Percentiles rank a stretch among this genome's conserved stretches.
These are phyloP conservation scores for Leptinotarsa undecemlineata DNA, from an alignment of 1,140 invertebrate species.

Conservation along the genomic window DNA sequence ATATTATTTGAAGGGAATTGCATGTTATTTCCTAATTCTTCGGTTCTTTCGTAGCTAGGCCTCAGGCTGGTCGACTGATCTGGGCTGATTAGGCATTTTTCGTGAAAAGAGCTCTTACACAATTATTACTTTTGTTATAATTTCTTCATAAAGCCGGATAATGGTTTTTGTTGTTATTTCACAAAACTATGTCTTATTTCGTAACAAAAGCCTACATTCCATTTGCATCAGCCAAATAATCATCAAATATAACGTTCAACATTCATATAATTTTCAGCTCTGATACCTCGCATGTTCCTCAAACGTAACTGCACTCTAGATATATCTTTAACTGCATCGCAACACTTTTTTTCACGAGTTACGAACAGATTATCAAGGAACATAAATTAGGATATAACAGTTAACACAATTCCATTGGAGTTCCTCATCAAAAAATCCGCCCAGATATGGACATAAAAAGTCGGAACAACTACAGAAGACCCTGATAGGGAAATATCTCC, in stretches of 20 bases:
- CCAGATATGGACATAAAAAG: slow-evolving; percentile 13
- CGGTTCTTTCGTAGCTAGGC: not conserved
- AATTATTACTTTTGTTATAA: no score
- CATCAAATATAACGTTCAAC: no score
- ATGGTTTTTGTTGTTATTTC: no score
- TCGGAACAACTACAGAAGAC: slow-evolving; percentile 9
- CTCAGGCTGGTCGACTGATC: not conserved
- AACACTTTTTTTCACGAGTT: not conserved
- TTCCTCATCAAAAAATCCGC: not conserved
- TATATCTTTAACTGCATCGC: not conserved
- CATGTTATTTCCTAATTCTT: slow-evolving; percentile 6
- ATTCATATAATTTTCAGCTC: no score
- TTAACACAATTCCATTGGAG: not conserved
- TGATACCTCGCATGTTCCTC: no score
- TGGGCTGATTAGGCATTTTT: not conserved
- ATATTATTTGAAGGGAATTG: not conserved
- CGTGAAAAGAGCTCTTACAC: not conserved
- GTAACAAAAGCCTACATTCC: no score
- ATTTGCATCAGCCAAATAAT: no score
- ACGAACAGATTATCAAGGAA: not conserved
- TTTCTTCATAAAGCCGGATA: no score
- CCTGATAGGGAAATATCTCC: slow-evolving; percentile 11
- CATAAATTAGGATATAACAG: not conserved
- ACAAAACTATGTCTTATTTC: no score
- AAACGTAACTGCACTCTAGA: not conserved